phyloP scores from a whole-genome alignment of 2,797 vertebrate genomes.

The Allochrocebus solatus region DNA sequence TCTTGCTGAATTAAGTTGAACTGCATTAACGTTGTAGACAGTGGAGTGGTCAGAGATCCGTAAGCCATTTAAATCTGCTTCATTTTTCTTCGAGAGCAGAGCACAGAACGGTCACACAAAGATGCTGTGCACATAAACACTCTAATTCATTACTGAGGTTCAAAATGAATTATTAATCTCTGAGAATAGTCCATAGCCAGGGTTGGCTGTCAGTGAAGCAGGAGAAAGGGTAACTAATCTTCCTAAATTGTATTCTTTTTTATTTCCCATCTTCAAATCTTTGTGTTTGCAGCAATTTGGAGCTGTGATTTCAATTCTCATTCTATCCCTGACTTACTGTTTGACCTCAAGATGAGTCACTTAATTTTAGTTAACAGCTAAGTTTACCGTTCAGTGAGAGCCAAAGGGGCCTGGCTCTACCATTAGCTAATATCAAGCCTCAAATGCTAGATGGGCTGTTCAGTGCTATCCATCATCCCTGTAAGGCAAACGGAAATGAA shows the following conservation, averaged over 20 bases:
- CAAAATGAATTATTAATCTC: conserved; percentile 59
- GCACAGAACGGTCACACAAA: neutral
- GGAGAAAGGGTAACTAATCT: conserved; percentile 10
- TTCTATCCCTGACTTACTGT: conserved; percentile 49
- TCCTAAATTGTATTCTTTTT: neutral
- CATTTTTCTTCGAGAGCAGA: neutral
- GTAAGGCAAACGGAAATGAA: conserved; percentile 39
- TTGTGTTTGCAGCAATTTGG: conserved; percentile 25
- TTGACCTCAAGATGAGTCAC: conserved; percentile 70
- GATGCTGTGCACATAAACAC: neutral
- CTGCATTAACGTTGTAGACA: neutral
- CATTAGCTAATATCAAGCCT: conserved; percentile 44
- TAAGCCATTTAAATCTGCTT: neutral
- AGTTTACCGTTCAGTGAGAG: conserved; percentile 46
- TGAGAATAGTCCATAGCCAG: neutral
- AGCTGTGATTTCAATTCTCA: conserved; percentile 36
- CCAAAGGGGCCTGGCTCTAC: conserved; percentile 26
- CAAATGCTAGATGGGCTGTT: conserved; percentile 29
- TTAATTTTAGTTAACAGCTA: conserved; percentile 65
- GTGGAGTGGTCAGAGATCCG: neutral
- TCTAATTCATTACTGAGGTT: conserved; percentile 51
- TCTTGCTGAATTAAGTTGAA: conserved; percentile 6
- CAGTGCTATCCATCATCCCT: conserved; percentile 16
- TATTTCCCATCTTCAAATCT: neutral
- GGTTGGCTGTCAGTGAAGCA: neutral